Evolutionary conservation across 1,140 invertebrate genomes (phyloP).

Genomic region (Mycetomoellerius zeteki): DNA sequence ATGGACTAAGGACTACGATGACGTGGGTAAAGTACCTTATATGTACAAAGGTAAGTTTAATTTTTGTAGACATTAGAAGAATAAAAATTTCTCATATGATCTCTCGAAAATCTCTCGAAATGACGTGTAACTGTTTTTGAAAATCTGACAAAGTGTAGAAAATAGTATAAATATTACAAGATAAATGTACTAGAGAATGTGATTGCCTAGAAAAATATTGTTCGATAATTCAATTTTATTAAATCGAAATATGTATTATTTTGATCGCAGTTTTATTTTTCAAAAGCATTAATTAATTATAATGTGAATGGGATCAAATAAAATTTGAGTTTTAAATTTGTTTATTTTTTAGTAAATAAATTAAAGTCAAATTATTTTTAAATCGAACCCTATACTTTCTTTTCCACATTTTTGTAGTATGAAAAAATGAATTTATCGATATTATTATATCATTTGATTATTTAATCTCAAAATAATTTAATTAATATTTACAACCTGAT

Average conservation of each 20-base stretch:
- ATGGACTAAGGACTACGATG: constrained; percentile 95
- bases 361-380: too few species aligned
- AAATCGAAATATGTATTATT: constrained; percentile 9
- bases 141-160: background rate
- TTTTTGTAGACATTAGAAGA: background rate
- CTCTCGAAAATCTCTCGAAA: too few species aligned
- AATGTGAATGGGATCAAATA: background rate
- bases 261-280: background rate
- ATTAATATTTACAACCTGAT: too few species aligned
- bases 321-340: background rate
- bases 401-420: too few species aligned
- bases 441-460: too few species aligned
- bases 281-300: constrained; percentile 3
- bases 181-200: background rate
- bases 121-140: background rate
- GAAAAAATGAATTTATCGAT: too few species aligned
- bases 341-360: too few species aligned
- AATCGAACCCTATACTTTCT: too few species aligned
- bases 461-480: too few species aligned
- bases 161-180: background rate
- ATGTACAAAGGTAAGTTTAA: constrained; percentile 91
- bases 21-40: constrained; percentile 93
- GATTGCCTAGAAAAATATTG: background rate
- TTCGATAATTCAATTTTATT: constrained; percentile 2
- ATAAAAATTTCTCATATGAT: background rate